Evolutionary conservation across 2,888 invertebrate species (phyloP), one percentile per base, ranked within the genome.

Genomic region (Nasonia oneida): DNA sequence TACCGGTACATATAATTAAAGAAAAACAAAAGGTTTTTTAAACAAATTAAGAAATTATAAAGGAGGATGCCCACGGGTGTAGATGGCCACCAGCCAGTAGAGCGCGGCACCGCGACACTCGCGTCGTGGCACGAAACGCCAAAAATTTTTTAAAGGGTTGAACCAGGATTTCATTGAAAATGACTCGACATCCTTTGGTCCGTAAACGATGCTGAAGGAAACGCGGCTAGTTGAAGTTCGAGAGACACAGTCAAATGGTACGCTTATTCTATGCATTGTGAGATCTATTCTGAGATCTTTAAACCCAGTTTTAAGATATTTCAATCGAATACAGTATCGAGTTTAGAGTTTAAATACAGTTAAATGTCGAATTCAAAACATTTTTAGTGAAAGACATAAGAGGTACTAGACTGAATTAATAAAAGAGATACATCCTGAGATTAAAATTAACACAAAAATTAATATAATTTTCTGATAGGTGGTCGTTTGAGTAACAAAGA

Each of bases 31-130:
- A 12, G 47, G 1, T 47, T 71, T 47, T 53, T 61, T 61, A n/a
- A 61, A 83, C 61, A 83, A 15, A 37, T 61, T 33, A 77, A 61
- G n/a, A 74, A 37, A 70, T 57, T 37, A 70, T 50, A 78, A 53
- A 79, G 73, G 29, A 77, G 77, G 33, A 87, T 87, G 87, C 87
- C 87, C 87, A 87, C 87, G 84, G 87, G 86, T 87, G 86, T 87
- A 86, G 81, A 85, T 84, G 81, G 76, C 29, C 71, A 83, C 37
- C 83, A 67, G 47, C 42, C 81, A 53, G 47, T 50, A 87, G 81
- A 23, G 79, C 71, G 47, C 85, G 76, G 64, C 39, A 29, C 23
- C 23, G 18, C 33, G 4, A 76, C 57, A 61, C 70, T 67, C 61
- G 47, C 80, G 57, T 3, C 47, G 70, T 74, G 70, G 80, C 64